Base-by-base conservation (phyloP, 2,888 invertebrate genomes). In the Cephus sareptanus region DNA sequence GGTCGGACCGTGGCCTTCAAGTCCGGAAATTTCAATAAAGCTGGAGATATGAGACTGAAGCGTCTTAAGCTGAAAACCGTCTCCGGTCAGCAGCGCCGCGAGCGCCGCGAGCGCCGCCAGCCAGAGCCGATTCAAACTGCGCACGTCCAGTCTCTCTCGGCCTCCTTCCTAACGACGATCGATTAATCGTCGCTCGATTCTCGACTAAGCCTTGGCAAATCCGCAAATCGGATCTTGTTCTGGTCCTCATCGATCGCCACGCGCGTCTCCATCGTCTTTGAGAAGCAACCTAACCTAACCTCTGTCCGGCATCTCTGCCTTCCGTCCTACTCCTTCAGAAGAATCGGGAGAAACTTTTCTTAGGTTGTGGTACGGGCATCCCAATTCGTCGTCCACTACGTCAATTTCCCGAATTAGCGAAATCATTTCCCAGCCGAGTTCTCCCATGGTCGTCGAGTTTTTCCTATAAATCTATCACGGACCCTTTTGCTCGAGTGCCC, bases 21-120 rank as follows among this genome's bases (percentile, higher is more conserved):
- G 89, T 88, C 89, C 89, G 88, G 88, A 91, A 90, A 89, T 90
- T 91, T 91, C 91, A 91, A 91, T 91, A 90, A 90, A 89, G 86
- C 88, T 87, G 79, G 83, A 87, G 84, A 84, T 88, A 88, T 86
- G 86, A 83, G 82, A 82, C 81, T 85, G 79, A 86, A 87, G 86
- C 86, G 87, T 37, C 37, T 13, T 13, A 1, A 13, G 84, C 85
- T 86, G 87, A 88, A 87, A 85, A 83, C 88, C 85, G 81, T 84
- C 82, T 84, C 83, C 83, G 84, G 86, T 87, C 87, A 86, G 15
- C 13, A 37, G 4, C 37, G 4, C 4, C 37, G 34, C 34, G 13
- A 37, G 4, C 13, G 13, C 12, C 37, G 34, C 34, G 34, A 37
- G 0, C 37, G 13, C 4, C 37, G 3, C 3, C 37, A 13, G 4